Evolutionary conservation across 2,113 vertebrate species (phyloP), one percentile per base, ranked within the genome.

Genomic region (Osmerus mordax): DNA sequence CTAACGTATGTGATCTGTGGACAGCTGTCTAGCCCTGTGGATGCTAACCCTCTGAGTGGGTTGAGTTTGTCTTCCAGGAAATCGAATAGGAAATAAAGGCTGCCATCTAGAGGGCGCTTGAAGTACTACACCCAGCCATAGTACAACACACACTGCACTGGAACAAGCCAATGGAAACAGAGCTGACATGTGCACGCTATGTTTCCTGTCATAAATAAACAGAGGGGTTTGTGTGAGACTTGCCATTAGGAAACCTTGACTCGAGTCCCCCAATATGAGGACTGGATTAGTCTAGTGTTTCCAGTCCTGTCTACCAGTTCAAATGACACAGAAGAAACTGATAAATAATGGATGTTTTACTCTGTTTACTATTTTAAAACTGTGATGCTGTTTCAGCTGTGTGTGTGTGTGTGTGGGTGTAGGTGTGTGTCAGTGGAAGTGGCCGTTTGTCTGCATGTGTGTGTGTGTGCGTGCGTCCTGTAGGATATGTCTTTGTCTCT

Each of bases 171-270:
- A 84, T 82, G 81, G 81, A 69, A 13, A 70, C 16, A 73, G 76
- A 62, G 82, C 84, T 90, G 84, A 90, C 81, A 28, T 28, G 25
- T 28, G 81, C 78, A 85, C 71, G 78, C 83, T 67, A 72, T 54
- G 74, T 81, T 87, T 90, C 86, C 88, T 87, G 83, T 85, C 84
- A 81, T 85, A 83, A 86, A 86, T 82, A 86, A 87, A 86, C 80
- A 68, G 3, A 59, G 70, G 75, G 77, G 79, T 83, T 76, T 79
- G 70, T 53, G 64, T 36, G 76, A 25, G 65, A 71, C 72, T 72
- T 67, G 76, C 23, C 53, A 1, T 19, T 58, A 83, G 74, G 74
- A 67, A 67, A 21, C 32, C 32, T 6, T 69, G 63, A 67, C 58
- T 68, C 68, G 36, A 77, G 3, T 41, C 32, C 28, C 62, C 32